A percentile compares a stretch with the other conserved stretches of the same genome.
phyloP scores from a whole-genome alignment of 2,113 vertebrate species.

The human (Homo sapiens) region GRCh38 chr20:60630001-60630500 shows the following conservation, averaged over 20 bases:
- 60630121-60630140: not conserved
- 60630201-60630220: accelerated
- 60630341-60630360: not conserved
- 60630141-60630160: not conserved
- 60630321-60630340: not conserved
- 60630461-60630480: not conserved
- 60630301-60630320: not conserved
- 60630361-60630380: not conserved
- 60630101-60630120: accelerated
- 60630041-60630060: not conserved
- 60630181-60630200: accelerated
- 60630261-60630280: not conserved
- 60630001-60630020: accelerated
- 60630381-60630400: not conserved
- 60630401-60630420: not conserved
- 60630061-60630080: accelerated
- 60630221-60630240: not conserved
- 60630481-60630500: not conserved
- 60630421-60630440: not conserved
- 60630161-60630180: not conserved
- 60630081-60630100: accelerated
- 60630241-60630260: not conserved
- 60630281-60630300: not conserved
- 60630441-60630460: no score
- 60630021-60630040: accelerated